Evolutionary conservation across 2,888 invertebrate genomes (phyloP), one percentile per base, ranked within the genome.

Genomic region (Augochlorella aurata): DNA sequence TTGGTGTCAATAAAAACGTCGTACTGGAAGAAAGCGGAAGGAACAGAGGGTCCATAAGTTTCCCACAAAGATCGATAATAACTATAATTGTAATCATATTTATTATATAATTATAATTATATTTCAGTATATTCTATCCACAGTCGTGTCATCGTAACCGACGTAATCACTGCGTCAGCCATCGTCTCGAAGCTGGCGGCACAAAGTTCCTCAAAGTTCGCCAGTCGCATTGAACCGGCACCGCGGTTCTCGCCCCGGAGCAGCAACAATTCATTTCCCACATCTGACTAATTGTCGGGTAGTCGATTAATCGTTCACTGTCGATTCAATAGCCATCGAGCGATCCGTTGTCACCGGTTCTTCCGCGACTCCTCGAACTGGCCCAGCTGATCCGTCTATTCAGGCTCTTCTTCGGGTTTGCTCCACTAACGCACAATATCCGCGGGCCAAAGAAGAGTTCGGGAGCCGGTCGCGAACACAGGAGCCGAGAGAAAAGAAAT

Each of bases 251-350:
- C 52, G 58, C 16, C 1, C 24, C 21, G 12, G 2, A n/a, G 16
- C 14, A 12, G 50, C 24, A 16, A 45, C 21, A 21, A 69, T 78
- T 70, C 45, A 45, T 65, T 47, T 65, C 52, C 5, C 70, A 9
- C 52, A 14, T 54, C 12, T 7, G 75, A 66, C 61, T 44, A 74
- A 75, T 74, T 54, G 52, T 68, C 61, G 65, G 47, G n/a, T 0
- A 14, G 18, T 16, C 67, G 58, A 79, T 79, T 74, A 50, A 79
- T 66, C 18, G 54, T 29, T 69, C 78, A n/a, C 12, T 69, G 61
- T 61, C 61, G 24, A 24, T 29, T 61, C 61, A 9, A 29, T 12
- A 44, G 44, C 44, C 29, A 24, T 18, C 24, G 8, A 16, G 14
- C 14, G 47, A 14, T 1, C 16, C 16, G 38, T 38, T 38, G 38